A percentile compares a stretch with the other conserved stretches of the same genome.
phyloP scores from a whole-genome alignment of 2,797 vertebrate genomes.

The Champsocephalus esox region DNA sequence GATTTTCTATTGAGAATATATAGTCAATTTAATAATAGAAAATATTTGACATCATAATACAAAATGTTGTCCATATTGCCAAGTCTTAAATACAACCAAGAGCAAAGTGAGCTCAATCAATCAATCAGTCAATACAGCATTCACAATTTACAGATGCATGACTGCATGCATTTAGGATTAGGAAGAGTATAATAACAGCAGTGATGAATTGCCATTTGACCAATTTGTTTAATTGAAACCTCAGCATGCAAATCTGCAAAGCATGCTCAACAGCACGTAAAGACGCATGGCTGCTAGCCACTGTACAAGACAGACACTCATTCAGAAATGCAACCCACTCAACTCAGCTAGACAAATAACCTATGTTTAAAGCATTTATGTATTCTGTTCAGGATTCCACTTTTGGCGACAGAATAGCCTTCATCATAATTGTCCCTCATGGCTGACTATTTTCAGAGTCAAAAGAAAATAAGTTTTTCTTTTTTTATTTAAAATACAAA shows the following conservation, averaged over 20 bases:
- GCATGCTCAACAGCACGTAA: neutral
- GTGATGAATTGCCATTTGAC: constrained; percentile 23
- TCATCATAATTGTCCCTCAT: neutral
- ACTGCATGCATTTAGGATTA: constrained; percentile 5
- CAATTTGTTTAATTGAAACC: constrained; percentile 17
- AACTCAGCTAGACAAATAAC: neutral
- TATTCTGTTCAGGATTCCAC: neutral
- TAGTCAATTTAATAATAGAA: too few species aligned
- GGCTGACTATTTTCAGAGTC: neutral
- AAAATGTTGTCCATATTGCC: too few species aligned
- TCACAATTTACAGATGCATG: neutral
- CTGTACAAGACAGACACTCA: neutral
- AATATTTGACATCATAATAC: too few species aligned
- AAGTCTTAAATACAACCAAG: neutral
- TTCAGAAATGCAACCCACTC: neutral
- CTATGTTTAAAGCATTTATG: neutral
- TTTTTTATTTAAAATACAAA: neutral
- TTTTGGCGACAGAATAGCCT: neutral
- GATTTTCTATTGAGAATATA: too few species aligned
- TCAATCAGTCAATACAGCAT: neutral
- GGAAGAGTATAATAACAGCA: constrained; percentile 25
- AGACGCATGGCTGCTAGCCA: constrained; percentile 3
- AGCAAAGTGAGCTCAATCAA: constrained; percentile 7
- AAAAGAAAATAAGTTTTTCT: neutral
- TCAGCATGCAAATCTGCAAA: constrained; percentile 7